phyloP scores from a whole-genome alignment of 2,113 vertebrate species.

The Dromiciops gliroides region DNA sequence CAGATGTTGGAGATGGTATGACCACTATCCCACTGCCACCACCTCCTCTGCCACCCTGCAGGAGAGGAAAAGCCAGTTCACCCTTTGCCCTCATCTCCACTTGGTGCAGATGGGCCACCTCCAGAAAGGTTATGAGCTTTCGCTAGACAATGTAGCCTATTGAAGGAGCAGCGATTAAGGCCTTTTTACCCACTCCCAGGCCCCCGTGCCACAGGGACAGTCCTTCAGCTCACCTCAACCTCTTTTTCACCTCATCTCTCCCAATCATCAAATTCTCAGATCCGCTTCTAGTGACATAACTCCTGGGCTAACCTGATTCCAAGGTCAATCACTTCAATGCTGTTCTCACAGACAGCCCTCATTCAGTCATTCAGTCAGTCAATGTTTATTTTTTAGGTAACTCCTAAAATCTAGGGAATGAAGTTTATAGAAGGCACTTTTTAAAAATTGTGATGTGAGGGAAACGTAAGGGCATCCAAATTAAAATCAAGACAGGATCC shows the following conservation, averaged over 20 bases:
- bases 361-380: neutral
- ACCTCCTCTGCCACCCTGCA: no score
- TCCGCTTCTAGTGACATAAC: neutral
- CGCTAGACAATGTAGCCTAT: neutral
- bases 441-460: neutral
- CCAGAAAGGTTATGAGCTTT: neutral
- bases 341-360: neutral
- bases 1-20: neutral
- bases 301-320: neutral
- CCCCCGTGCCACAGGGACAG: neutral
- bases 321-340: neutral
- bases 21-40: neutral
- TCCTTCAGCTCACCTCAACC: neutral
- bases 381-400: neutral
- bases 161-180: neutral
- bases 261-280: neutral
- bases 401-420: neutral
- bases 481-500: neutral
- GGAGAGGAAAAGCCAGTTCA: neutral
- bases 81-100: neutral
- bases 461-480: neutral
- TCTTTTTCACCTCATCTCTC: neutral
- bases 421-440: neutral
- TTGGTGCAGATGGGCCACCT: neutral
- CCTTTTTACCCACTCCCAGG: neutral